These are phyloP conservation scores for Ibycter americanus DNA, from an alignment of 2,797 vertebrate genomes.

Conservation along the genomic window DNA sequence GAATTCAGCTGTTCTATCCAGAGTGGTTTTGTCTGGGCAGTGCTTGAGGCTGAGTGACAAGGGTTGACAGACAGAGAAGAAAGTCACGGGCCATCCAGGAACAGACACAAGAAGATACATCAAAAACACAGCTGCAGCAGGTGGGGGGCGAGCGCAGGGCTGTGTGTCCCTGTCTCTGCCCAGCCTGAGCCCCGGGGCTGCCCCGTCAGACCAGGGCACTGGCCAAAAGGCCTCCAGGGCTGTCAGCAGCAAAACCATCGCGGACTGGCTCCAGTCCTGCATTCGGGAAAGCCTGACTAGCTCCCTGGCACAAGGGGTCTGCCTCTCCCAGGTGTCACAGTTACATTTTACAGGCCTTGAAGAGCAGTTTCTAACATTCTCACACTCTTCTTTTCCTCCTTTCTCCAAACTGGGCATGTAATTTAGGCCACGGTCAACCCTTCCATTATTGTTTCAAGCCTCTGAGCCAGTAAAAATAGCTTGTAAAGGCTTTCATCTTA, in stretches of 20 bases:
- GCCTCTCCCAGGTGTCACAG: not conserved
- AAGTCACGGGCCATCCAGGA: not conserved
- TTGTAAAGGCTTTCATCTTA: slow-evolving; percentile 32
- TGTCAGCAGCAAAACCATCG: not conserved
- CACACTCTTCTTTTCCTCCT: not conserved
- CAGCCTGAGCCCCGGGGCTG: not conserved
- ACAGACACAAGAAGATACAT: not conserved
- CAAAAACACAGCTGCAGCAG: not conserved
- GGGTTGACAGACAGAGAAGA: not conserved
- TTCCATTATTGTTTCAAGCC: slow-evolving; percentile 38
- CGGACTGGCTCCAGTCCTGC: not conserved
- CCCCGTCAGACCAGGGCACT: not conserved
- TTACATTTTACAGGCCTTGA: not conserved
- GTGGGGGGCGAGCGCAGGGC: accelerated
- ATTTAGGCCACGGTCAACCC: slow-evolving; percentile 13
- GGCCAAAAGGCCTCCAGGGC: not conserved
- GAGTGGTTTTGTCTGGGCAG: not conserved
- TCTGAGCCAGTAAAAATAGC: slow-evolving; percentile 41
- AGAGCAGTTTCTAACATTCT: not conserved
- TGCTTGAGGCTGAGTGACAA: not conserved
- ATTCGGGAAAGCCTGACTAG: not conserved
- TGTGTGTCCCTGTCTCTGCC: not conserved
- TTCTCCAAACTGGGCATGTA: not conserved
- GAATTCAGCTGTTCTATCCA: not conserved
- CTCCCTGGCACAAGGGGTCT: not conserved